A percentile compares a stretch with the other conserved stretches of the same genome.
phyloP scores from a whole-genome alignment of 2,113 vertebrate species.

The Apistogramma diplotaenia region DNA sequence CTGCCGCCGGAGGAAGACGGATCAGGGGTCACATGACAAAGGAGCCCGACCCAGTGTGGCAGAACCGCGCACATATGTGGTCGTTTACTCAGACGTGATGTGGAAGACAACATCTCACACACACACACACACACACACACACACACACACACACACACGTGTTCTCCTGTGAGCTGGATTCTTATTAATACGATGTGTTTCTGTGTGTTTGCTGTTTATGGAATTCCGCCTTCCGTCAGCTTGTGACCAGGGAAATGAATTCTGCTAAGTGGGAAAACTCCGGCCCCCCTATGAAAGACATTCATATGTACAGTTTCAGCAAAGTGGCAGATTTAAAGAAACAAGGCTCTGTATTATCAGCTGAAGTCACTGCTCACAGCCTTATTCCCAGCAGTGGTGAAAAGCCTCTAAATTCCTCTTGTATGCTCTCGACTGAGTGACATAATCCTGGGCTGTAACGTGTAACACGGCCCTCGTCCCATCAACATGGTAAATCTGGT shows the following conservation, averaged over 20 bases:
- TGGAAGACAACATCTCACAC: conserved; percentile 19
- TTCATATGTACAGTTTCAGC: conserved; percentile 5
- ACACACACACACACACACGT: conserved; percentile 8
- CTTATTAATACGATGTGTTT: conserved; percentile 18
- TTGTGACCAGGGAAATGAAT: conserved; percentile 42
- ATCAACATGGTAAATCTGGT: conserved; percentile 33
- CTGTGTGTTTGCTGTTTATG: conserved; percentile 30
- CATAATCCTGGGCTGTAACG: conserved; percentile 9
- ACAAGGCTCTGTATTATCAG: not conserved
- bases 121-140: not conserved
- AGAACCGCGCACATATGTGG: conserved; percentile 21
- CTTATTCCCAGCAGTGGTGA: not conserved
- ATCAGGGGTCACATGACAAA: conserved; percentile 49
- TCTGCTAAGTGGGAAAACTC: conserved; percentile 9
- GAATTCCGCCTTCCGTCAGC: conserved; percentile 27
- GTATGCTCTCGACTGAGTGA: not conserved
- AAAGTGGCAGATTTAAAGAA: conserved; percentile 1
- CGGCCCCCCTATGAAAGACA: not conserved
- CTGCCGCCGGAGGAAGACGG: conserved; percentile 29
- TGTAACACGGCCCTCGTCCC: not conserved
- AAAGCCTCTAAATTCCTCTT: not conserved
- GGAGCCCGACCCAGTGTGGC: conserved; percentile 18
- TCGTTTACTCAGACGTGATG: not conserved
- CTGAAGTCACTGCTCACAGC: not conserved
- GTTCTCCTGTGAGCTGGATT: conserved; percentile 30